A percentile compares a stretch with the other conserved stretches of the same genome.
phyloP scores from a whole-genome alignment of 30 jellyfish, hydroid and myxozoan species.

The Sanderia malayensis region DNA sequence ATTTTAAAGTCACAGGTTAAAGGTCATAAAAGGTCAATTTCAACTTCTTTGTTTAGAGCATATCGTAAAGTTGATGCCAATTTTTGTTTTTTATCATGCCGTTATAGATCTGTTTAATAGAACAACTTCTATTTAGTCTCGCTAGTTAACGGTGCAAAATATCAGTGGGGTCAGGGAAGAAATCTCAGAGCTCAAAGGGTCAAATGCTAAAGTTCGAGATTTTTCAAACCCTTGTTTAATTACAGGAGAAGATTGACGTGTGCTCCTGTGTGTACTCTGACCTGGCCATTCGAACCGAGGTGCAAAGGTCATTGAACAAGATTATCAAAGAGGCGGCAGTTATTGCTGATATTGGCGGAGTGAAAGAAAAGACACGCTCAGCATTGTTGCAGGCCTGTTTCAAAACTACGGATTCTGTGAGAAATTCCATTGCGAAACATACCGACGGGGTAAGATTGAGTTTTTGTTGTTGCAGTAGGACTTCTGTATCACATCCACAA shows the following conservation, averaged over 20 bases:
- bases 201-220: no score
- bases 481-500: no score
- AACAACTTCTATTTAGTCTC: no score
- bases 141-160: no score
- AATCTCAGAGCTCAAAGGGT: no score
- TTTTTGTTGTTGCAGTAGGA: background rate
- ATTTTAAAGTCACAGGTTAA: no score
- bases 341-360: constrained; percentile 55
- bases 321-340: constrained; percentile 61
- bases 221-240: background rate
- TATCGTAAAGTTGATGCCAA: no score
- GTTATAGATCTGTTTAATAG: no score
- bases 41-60: no score
- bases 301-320: constrained; percentile 47
- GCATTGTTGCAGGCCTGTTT: constrained; percentile 54
- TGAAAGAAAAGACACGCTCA: constrained; percentile 56
- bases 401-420: constrained; percentile 50
- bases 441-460: constrained; percentile 53
- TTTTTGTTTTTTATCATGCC: no score
- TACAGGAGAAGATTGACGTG: constrained; percentile 60
- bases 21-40: no score
- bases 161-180: no score
- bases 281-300: constrained; percentile 54
- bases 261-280: constrained; percentile 63
- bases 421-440: constrained; percentile 46